Conservation (phyloP, 1,140 invertebrate species). For the Dreissena rostriformis region DNA sequence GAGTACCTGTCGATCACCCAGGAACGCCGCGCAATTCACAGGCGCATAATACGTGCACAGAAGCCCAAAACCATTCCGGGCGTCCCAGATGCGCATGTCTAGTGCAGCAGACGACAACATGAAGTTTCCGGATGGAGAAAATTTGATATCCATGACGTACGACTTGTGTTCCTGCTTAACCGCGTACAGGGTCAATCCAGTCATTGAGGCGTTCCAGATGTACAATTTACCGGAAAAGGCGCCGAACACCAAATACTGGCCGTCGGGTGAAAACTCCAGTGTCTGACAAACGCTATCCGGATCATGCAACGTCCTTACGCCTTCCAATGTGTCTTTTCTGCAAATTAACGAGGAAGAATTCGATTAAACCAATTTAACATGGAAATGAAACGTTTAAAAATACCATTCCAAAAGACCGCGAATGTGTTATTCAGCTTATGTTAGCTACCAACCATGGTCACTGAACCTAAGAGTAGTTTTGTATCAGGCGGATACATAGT, state of each 20-base stretch:
- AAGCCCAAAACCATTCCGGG: slow-evolving; percentile 13
- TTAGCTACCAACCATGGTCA: neutral
- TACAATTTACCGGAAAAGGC: slow-evolving; percentile 11
- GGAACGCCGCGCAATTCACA: slow-evolving; percentile 36
- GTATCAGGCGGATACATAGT: neutral
- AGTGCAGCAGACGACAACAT: slow-evolving; percentile 27
- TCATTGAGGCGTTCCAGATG: slow-evolving; percentile 34
- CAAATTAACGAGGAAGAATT: slow-evolving; percentile 1
- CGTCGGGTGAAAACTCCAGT: slow-evolving; percentile 37
- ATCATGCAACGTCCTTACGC: neutral
- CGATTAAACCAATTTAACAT: neutral
- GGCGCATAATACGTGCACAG: slow-evolving; percentile 37
- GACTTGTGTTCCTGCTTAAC: slow-evolving; percentile 17
- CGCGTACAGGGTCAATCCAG: neutral
- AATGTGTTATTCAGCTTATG: neutral
- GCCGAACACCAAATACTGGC: slow-evolving; percentile 29
- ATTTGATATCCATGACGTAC: slow-evolving; percentile 44
- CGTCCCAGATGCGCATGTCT: slow-evolving; percentile 50
- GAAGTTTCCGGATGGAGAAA: slow-evolving; percentile 44
- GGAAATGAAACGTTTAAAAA: neutral
- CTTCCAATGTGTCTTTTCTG: neutral
- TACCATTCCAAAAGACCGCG: neutral
- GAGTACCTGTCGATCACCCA: slow-evolving; percentile 16
- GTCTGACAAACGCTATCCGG: neutral
- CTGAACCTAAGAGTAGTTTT: neutral